These are phyloP conservation scores for Sebastes schlegelii DNA, from an alignment of 2,113 vertebrate species.

Conservation along the genomic window DNA sequence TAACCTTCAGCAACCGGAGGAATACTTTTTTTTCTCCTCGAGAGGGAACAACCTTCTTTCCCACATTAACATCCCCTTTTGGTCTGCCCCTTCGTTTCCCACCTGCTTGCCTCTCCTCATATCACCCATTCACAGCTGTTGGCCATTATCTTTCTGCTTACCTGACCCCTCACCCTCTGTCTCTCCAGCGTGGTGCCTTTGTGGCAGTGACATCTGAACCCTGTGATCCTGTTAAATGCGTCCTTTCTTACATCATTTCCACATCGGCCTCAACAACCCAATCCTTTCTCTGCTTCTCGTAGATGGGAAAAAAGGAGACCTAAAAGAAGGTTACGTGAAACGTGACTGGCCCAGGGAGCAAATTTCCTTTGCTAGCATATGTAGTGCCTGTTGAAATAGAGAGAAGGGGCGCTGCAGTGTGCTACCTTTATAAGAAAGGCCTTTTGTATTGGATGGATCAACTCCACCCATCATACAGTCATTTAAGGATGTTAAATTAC, in stretches of 20 bases:
- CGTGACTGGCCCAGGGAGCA: constrained; percentile 40
- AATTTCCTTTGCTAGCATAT: constrained; percentile 66
- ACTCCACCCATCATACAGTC: neutral
- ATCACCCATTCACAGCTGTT: constrained; percentile 72
- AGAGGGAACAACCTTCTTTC: constrained; percentile 63
- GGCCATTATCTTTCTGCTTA: constrained; percentile 65
- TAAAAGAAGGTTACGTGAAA: constrained; percentile 37
- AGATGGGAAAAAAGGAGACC: constrained; percentile 39
- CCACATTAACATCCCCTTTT: constrained; percentile 64
- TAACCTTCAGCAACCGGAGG: constrained; percentile 82
- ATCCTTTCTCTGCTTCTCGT: constrained; percentile 46
- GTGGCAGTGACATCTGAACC: constrained; percentile 81
- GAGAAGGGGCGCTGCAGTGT: neutral
- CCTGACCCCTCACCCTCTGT: constrained; percentile 72
- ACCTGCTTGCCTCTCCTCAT: constrained; percentile 75
- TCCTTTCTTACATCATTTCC: constrained; percentile 77
- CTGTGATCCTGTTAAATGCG: constrained; percentile 66
- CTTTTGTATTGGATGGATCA: constrained; percentile 6
- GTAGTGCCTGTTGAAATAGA: constrained; percentile 42
- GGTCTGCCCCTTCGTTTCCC: constrained; percentile 61
- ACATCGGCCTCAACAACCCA: constrained; percentile 51
- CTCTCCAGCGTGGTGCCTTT: constrained; percentile 64
- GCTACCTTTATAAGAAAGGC: constrained; percentile 7
- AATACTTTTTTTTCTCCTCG: constrained; percentile 75
- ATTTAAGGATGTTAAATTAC: constrained; percentile 23